These are phyloP conservation scores for Aspidiotus destructor DNA, from an alignment of 2,888 invertebrate genomes.

Conservation along the genomic window DNA sequence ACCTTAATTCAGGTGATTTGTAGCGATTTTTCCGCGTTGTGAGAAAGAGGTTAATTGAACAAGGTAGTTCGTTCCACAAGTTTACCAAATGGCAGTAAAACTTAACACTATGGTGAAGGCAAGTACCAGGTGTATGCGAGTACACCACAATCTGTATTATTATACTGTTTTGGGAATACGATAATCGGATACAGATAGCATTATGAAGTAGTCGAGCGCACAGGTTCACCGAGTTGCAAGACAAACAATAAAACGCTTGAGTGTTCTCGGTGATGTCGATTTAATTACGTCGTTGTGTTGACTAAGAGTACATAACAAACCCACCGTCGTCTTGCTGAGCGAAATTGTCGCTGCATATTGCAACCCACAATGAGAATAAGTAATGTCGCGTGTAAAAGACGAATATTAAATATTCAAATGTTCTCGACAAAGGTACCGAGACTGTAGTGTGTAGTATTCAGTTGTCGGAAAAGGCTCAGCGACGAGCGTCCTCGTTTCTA, in stretches of 20 bases:
- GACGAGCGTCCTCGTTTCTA: background rate
- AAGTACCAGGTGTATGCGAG: no score
- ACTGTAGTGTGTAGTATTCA: background rate
- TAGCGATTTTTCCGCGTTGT: no score
- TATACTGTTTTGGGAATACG: no score
- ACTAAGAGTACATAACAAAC: background rate
- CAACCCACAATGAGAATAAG: background rate
- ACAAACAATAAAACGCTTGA: background rate
- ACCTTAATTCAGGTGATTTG: no score
- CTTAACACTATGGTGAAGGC: no score
- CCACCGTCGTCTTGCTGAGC: background rate
- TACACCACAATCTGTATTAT: no score
- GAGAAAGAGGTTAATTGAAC: no score
- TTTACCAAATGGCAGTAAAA: no score
- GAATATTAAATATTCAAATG: constrained; percentile 2
- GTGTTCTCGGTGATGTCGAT: constrained; percentile 3
- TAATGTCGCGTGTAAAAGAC: constrained; percentile 2
- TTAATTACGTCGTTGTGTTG: constrained; percentile 4
- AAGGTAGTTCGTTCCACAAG: no score
- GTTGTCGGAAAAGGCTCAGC: background rate
- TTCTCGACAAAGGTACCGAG: constrained; percentile 1
- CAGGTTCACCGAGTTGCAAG: background rate
- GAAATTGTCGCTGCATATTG: background rate
- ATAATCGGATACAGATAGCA: no score
- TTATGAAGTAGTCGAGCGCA: no score